Conservation (phyloP, 2,113 vertebrate genomes). For the Upupa epops region DNA sequence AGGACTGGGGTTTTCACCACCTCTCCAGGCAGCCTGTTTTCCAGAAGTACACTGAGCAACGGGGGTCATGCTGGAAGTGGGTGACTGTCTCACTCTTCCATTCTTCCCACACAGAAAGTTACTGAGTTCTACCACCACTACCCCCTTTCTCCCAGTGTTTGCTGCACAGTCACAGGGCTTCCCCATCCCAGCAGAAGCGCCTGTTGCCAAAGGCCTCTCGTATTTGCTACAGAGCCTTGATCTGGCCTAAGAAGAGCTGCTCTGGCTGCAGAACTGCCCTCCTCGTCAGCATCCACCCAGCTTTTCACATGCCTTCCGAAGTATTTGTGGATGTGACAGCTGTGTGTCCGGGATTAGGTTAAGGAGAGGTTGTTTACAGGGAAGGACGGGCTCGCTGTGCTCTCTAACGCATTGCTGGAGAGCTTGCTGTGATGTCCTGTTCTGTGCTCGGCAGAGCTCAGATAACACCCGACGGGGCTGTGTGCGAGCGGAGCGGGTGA, state of each 20-base stretch:
- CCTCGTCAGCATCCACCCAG: background rate
- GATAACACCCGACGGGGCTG: background rate
- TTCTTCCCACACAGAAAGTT: background rate
- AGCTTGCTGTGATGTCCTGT: background rate
- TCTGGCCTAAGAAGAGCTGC: background rate
- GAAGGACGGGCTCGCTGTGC: background rate
- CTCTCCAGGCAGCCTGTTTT: background rate
- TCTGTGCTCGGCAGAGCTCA: background rate
- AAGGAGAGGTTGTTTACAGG: background rate
- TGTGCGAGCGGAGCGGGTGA: fast-evolving
- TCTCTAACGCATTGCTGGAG: background rate
- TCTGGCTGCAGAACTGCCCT: background rate
- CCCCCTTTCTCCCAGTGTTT: background rate
- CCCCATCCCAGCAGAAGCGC: background rate
- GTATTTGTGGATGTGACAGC: background rate
- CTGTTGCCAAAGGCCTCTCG: background rate
- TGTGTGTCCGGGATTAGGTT: background rate
- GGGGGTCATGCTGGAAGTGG: background rate
- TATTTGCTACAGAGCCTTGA: background rate
- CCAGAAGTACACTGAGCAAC: background rate
- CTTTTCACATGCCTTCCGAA: background rate
- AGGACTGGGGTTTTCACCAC: too few species aligned
- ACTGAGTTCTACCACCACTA: background rate
- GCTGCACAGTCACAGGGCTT: background rate
- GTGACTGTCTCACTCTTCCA: background rate